These are phyloP conservation scores for Dolichomitus sp. DNA, from an alignment of 2,888 invertebrate genomes.

Conservation along the genomic window DNA sequence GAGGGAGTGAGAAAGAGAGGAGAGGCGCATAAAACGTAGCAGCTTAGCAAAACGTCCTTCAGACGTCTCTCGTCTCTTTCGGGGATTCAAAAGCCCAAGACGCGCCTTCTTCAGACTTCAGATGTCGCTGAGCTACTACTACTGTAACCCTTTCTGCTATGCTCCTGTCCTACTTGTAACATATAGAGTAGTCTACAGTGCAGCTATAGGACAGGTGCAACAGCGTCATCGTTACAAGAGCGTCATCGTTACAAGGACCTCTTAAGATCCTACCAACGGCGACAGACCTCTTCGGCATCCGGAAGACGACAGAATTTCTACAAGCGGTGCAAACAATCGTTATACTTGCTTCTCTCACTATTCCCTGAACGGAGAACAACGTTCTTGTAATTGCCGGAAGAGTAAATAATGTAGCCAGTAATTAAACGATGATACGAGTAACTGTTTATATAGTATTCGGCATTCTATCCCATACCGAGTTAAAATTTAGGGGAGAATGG, in stretches of 20 bases:
- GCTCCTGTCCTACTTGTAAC: slow-evolving; percentile 22
- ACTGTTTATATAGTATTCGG: too few species aligned
- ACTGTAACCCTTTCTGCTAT: not conserved
- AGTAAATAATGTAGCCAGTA: too few species aligned
- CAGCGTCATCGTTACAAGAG: slow-evolving; percentile 27
- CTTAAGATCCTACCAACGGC: slow-evolving; percentile 39
- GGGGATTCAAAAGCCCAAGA: slow-evolving; percentile 68
- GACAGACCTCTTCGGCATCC: slow-evolving; percentile 19
- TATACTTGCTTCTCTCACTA: slow-evolving; percentile 21
- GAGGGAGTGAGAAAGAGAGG: slow-evolving; percentile 45
- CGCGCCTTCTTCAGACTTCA: slow-evolving; percentile 54
- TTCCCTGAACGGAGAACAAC: not conserved
- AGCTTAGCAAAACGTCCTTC: slow-evolving; percentile 72
- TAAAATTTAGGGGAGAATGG: too few species aligned
- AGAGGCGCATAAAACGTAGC: slow-evolving; percentile 63
- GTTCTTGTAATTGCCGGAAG: not conserved
- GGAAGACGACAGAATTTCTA: slow-evolving; percentile 34
- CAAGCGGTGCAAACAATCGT: slow-evolving; percentile 58
- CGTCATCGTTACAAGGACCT: slow-evolving; percentile 29
- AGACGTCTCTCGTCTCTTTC: slow-evolving; percentile 66
- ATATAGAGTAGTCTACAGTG: not conserved
- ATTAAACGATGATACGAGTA: too few species aligned
- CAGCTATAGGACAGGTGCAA: slow-evolving; percentile 18
- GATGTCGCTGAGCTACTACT: slow-evolving; percentile 10
- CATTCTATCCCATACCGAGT: too few species aligned